A percentile compares a stretch with the other conserved stretches of the same genome.
Evolutionary conservation across 2,888 invertebrate genomes (phyloP).

Genomic region (Epirrita christyi): DNA sequence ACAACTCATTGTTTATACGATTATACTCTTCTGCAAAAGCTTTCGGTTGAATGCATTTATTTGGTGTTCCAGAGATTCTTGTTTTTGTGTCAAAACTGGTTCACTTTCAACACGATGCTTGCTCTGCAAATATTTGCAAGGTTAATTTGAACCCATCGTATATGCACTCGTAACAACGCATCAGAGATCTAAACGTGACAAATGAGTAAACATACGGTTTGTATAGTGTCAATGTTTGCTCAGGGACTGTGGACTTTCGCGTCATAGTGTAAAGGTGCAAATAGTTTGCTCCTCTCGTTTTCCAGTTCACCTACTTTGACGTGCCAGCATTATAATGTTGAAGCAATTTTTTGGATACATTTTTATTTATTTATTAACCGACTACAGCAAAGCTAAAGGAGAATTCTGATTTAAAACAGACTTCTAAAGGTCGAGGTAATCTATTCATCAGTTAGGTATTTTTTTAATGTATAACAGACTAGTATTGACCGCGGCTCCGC

Average conservation of each 20-base stretch:
- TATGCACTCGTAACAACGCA: constrained; percentile 25
- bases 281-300: constrained; percentile 5
- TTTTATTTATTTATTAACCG: no score
- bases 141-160: constrained; percentile 15
- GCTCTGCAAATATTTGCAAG: constrained; percentile 20
- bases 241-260: constrained; percentile 16
- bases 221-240: constrained; percentile 21
- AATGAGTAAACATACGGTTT: constrained; percentile 26
- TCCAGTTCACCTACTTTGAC: constrained; percentile 3
- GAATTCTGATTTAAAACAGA: no score
- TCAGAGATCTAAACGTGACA: constrained; percentile 30
- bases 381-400: no score
- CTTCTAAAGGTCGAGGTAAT: no score
- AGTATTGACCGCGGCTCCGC: no score
- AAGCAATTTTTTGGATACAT: background rate
- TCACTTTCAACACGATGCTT: constrained; percentile 12
- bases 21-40: background rate
- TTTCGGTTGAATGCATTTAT: background rate
- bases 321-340: background rate
- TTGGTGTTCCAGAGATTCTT: background rate
- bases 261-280: constrained; percentile 4
- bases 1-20: no score
- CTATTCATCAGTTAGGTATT: no score
- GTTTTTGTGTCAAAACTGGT: background rate
- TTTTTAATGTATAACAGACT: no score